Conservation (phyloP, 1,140 invertebrate genomes). For the Papilio aristodemus region DNA sequence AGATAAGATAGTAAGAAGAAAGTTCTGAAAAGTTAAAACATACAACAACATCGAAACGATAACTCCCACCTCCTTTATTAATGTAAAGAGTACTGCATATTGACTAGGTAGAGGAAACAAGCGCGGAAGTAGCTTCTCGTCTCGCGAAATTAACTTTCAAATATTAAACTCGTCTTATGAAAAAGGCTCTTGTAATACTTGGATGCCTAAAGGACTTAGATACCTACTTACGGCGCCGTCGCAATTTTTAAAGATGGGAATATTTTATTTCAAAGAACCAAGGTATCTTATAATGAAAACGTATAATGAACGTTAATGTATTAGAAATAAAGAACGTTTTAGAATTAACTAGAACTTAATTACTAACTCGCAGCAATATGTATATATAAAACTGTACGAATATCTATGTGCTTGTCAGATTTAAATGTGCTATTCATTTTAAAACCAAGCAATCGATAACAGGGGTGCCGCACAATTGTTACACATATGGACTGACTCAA, state of each 20-base stretch:
- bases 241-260: conserved; percentile 23
- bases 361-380: not conserved
- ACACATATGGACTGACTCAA: too few species aligned
- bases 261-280: conserved; percentile 5
- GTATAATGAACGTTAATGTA: not conserved
- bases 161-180: conserved; percentile 33
- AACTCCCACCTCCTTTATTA: conserved; percentile 14
- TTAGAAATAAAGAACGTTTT: not conserved
- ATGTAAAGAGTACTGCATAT: conserved; percentile 27
- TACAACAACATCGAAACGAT: not conserved
- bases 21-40: too few species aligned
- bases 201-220: conserved; percentile 30
- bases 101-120: conserved; percentile 28
- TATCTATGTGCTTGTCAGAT: not conserved
- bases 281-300: not conserved
- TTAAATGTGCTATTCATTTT: too few species aligned
- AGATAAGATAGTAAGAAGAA: too few species aligned
- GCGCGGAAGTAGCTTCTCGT: conserved; percentile 24
- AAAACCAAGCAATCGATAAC: too few species aligned
- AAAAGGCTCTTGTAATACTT: conserved; percentile 25
- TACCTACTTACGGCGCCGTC: conserved; percentile 29
- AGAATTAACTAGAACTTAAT: not conserved
- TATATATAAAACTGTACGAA: not conserved
- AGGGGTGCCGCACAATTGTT: too few species aligned
- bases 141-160: conserved; percentile 34